These are phyloP conservation scores for Schizopygopsis pylzovi DNA, from an alignment of 2,797 vertebrate species.

Conservation along the genomic window DNA sequence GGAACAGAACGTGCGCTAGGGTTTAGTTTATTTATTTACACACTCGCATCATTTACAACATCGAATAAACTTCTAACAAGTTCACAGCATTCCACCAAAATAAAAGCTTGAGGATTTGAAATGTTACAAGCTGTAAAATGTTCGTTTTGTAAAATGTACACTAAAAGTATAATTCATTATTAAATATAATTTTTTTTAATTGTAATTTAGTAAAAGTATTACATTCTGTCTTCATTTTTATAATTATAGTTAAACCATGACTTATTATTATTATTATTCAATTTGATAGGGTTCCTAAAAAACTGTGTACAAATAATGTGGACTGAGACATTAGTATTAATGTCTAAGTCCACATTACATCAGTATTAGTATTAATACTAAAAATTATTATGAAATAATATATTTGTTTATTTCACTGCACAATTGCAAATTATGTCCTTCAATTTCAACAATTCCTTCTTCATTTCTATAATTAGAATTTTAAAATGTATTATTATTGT, in stretches of 20 bases:
- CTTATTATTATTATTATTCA: not conserved
- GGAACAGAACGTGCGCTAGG: not conserved
- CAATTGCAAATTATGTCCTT: not conserved
- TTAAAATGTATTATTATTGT: no score
- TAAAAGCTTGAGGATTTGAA: not conserved
- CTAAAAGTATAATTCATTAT: not conserved
- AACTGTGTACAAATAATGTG: no score
- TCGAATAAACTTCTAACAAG: not conserved
- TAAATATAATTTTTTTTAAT: no score
- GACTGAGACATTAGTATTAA: not conserved
- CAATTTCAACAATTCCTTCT: not conserved
- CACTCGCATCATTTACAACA: not conserved
- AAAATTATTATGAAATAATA: no score
- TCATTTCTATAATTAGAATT: not conserved
- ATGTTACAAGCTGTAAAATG: not conserved
- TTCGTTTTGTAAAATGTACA: not conserved
- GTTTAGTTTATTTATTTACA: not conserved
- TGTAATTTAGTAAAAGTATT: not conserved
- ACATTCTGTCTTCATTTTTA: not conserved
- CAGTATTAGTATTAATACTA: no score
- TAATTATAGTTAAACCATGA: not conserved
- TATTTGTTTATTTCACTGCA: not conserved
- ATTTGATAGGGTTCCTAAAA: not conserved
- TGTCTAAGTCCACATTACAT: not conserved
- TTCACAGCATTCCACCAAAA: not conserved